A percentile compares a stretch with the other conserved stretches of the same genome.
Evolutionary conservation across 2,888 invertebrate genomes (phyloP).

Genomic region (Geotrupes spiniger): DNA sequence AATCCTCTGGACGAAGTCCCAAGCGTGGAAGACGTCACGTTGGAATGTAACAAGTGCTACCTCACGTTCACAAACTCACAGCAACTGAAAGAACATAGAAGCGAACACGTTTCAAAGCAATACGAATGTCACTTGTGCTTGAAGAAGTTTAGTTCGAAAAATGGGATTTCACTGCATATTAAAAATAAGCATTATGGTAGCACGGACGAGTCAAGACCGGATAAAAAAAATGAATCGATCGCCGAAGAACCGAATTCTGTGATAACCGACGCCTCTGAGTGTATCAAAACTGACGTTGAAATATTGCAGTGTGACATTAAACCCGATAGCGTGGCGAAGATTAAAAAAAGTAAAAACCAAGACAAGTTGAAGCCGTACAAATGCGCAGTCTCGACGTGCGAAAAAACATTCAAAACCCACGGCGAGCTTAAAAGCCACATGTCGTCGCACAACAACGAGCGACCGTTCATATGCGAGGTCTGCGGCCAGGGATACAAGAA

Average conservation of each 20-base stretch:
- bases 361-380: slow-evolving; percentile 11
- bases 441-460: slow-evolving; percentile 35
- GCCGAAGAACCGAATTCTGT: not conserved
- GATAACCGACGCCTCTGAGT: slow-evolving; percentile 5
- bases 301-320: not conserved
- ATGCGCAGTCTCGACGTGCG: slow-evolving; percentile 37
- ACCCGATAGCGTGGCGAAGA: slow-evolving; percentile 7
- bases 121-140: slow-evolving; percentile 22
- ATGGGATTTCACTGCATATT: slow-evolving; percentile 21
- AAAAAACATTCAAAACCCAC: slow-evolving; percentile 37
- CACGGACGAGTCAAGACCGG: not conserved
- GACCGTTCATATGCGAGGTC: slow-evolving; percentile 51
- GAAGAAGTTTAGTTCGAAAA: slow-evolving; percentile 24
- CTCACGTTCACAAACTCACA: too few relatives aligned
- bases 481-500: slow-evolving; percentile 56
- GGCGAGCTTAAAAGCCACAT: slow-evolving; percentile 39
- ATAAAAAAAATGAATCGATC: not conserved
- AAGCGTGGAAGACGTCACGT: too few relatives aligned
- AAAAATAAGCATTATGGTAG: slow-evolving; percentile 26
- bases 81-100: slow-evolving; percentile 3
- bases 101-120: slow-evolving; percentile 6
- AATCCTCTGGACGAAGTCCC: too few relatives aligned
- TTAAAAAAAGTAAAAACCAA: not conserved
- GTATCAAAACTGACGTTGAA: slow-evolving; percentile 2
- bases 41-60: not conserved